These are phyloP conservation scores for Agrotis exclamationis DNA, from an alignment of 2,888 invertebrate species.

Conservation along the genomic window DNA sequence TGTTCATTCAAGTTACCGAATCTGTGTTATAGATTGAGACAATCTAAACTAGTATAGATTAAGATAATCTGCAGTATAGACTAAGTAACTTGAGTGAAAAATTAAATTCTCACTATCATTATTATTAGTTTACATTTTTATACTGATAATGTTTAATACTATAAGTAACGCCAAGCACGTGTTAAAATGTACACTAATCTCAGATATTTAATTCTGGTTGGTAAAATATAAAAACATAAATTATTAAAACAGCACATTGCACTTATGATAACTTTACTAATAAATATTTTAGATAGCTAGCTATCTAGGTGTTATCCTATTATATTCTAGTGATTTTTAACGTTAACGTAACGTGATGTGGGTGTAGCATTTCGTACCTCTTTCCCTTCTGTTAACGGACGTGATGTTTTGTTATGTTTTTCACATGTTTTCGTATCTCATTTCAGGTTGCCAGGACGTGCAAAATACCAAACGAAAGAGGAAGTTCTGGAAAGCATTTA, in stretches of 20 bases:
- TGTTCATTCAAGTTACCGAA: too few species aligned
- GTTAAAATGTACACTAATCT: background rate
- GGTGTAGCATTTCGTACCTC: too few species aligned
- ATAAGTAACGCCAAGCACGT: background rate
- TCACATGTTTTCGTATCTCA: constrained; percentile 6
- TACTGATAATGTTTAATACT: background rate
- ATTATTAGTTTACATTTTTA: too few species aligned
- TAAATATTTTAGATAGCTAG: background rate
- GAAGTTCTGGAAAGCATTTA: constrained; percentile 89
- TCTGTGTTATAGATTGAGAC: background rate
- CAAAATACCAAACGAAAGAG: constrained; percentile 89
- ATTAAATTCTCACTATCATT: too few species aligned
- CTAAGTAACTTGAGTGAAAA: too few species aligned
- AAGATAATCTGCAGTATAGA: too few species aligned
- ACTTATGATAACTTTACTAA: constrained; percentile 5
- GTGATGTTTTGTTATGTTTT: too few species aligned
- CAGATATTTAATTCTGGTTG: background rate
- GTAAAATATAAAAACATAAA: background rate
- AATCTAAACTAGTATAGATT: too few species aligned
- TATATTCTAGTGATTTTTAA: background rate
- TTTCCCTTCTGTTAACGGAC: too few species aligned
- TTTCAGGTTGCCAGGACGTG: constrained; percentile 88
- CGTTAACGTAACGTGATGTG: too few species aligned
- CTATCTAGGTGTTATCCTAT: background rate
- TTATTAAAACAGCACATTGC: background rate